Evolutionary conservation across 1,140 invertebrate species (phyloP), one percentile per base, ranked within the genome.

Genomic region (Papilio polytes): DNA sequence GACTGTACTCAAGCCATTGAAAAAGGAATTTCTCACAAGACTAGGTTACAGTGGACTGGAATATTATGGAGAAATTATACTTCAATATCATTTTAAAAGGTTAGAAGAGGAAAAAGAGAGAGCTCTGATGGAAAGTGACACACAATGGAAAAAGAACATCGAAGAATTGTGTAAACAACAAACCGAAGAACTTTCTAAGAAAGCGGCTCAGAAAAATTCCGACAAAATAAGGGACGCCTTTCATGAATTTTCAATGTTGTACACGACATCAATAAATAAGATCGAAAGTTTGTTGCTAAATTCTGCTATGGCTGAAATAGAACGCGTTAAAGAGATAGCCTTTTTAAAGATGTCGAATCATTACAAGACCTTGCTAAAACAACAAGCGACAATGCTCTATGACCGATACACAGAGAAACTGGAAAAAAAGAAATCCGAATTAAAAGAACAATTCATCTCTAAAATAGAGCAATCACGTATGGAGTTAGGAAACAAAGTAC

Each of bases 361-460:
- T 20, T 93, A 84, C 41, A 41, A 89, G 79, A 83, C 8, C 12
- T 66, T 88, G 48, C 6, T 93, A 13, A 86, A 92, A 80, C 82
- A 86, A 70, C 93, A 94, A 85, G 90, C 90, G 7, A 90, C 85
- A 15, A 85, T 83, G 74, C 56, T 93, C 31, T 91, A 91, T 31
- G 86, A 93, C 36, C 81, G 73, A 80, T 93, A 92, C 79, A 74
- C 84, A 8, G 81, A 86, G 31, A 91, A 88, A 80, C 72, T 95
- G 4, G 56, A 80, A 8, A 84, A 85, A 78, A 85, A 91, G 81
- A 91, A 92, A 70, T 79, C 48, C 20, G 87, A 53, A 80, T 80
- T 87, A 8, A 92, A 92, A 87, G 74, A 80, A 13, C 63, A 87
- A 15, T 94, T 94, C 80, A 85, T 92, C 59, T 15, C 80, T 20